These are phyloP conservation scores for Orthonevra nobilis DNA, from an alignment of 2,888 invertebrate genomes.

Conservation along the genomic window DNA sequence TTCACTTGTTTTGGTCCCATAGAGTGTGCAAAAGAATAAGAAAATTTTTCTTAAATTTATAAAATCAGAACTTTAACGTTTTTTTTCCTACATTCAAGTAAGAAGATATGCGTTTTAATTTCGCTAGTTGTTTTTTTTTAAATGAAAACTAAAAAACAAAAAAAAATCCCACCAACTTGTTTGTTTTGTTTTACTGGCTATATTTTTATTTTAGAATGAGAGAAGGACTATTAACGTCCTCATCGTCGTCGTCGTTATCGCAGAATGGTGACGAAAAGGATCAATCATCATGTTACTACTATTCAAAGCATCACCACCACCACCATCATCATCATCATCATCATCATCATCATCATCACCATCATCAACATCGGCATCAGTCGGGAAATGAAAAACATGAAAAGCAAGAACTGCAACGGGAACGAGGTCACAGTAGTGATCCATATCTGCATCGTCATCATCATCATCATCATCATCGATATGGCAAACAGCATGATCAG, in stretches of 20 bases:
- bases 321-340: constrained; percentile 35
- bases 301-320: constrained; percentile 44
- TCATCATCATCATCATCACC: constrained; percentile 25
- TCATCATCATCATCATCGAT: constrained; percentile 47
- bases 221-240: constrained; percentile 61
- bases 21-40: too few species aligned
- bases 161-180: constrained; percentile 45
- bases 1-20: constrained; percentile 36
- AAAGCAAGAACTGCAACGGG: constrained; percentile 1
- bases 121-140: background rate
- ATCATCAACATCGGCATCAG: constrained; percentile 25
- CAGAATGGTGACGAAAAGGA: constrained; percentile 61
- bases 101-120: background rate
- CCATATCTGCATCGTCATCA: constrained; percentile 27
- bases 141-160: constrained; percentile 1
- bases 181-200: constrained; percentile 62
- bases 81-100: too few species aligned
- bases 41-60: constrained; percentile 24
- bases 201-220: constrained; percentile 71
- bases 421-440: constrained; percentile 6
- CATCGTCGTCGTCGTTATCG: constrained; percentile 70
- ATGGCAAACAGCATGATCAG: too few species aligned
- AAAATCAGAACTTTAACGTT: constrained; percentile 12
- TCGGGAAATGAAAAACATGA: too few species aligned
- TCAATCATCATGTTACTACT: constrained; percentile 51